These are phyloP conservation scores for Drosophila austrosaltans DNA, from an alignment of 2,888 invertebrate species.

Conservation along the genomic window DNA sequence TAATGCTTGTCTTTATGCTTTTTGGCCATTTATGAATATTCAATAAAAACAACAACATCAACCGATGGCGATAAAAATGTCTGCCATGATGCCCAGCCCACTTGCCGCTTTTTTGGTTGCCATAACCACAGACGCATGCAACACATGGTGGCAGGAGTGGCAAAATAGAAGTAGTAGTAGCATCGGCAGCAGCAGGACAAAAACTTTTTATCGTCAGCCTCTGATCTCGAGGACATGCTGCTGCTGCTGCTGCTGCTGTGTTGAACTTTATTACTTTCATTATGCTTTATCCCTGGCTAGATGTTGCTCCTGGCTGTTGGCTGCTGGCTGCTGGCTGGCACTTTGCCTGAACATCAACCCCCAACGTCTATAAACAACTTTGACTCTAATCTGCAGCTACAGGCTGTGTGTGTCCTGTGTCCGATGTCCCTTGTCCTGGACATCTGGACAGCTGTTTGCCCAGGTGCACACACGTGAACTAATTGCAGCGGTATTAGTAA, in stretches of 20 bases:
- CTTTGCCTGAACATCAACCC: constrained; percentile 25
- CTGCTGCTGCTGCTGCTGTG: constrained; percentile 27
- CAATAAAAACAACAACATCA: constrained; percentile 74
- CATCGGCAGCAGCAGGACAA: constrained; percentile 21
- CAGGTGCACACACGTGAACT: constrained; percentile 70
- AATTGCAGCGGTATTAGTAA: constrained; percentile 74
- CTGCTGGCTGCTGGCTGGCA: constrained; percentile 20
- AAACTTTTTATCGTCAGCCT: constrained; percentile 68
- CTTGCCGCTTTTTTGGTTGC: constrained; percentile 35
- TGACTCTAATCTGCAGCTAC: constrained; percentile 68
- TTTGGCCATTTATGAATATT: constrained; percentile 81
- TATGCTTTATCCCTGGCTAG: constrained; percentile 61
- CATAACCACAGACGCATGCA: constrained; percentile 62
- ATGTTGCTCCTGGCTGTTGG: constrained; percentile 9
- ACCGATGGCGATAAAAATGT: constrained; percentile 78
- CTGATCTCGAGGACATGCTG: constrained; percentile 35
- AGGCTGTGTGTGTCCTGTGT: constrained; percentile 43
- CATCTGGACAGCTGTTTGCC: constrained; percentile 43
- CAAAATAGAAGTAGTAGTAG: background rate
- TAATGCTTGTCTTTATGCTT: constrained; percentile 24
- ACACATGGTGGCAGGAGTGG: background rate
- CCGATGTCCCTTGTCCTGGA: background rate
- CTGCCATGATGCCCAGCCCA: constrained; percentile 52
- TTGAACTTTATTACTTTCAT: constrained; percentile 78
- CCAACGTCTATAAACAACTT: constrained; percentile 70